A percentile compares a stretch with the other conserved stretches of the same genome.
Conservation (phyloP, 2,888 invertebrate genomes). For the Tholera decimalis region DNA sequence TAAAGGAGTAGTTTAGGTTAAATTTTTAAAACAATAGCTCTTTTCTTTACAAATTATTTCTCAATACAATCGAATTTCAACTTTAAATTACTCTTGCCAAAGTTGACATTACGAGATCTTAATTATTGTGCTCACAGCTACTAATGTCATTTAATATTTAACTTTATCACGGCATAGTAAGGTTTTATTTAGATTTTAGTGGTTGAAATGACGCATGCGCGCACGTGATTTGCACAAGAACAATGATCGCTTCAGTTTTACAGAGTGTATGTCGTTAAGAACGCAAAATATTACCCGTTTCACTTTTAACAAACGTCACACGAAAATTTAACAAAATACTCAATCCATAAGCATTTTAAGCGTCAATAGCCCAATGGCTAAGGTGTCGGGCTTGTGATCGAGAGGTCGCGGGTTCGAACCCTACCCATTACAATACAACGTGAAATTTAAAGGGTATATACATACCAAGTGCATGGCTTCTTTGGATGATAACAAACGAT, state of each 20-base stretch:
- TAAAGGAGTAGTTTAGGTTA: slow-evolving; percentile 59
- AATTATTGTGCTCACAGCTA: background rate
- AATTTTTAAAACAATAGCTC: slow-evolving; percentile 67
- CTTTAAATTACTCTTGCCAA: rapidly evolving
- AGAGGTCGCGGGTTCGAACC: too few species aligned
- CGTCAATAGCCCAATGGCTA: too few species aligned
- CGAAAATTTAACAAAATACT: too few species aligned
- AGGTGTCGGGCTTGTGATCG: too few species aligned
- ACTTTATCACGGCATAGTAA: rapidly evolving
- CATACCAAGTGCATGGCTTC: too few species aligned
- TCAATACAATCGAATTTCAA: slow-evolving; percentile 10
- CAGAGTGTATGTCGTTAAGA: slow-evolving; percentile 44
- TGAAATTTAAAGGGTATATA: too few species aligned
- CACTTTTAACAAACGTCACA: slow-evolving; percentile 67
- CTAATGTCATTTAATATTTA: background rate
- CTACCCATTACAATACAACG: too few species aligned
- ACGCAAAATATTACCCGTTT: slow-evolving; percentile 68
- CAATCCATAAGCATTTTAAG: too few species aligned
- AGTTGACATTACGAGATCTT: background rate
- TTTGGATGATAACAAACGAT: too few species aligned
- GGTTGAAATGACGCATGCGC: slow-evolving; percentile 65
- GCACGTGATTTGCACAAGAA: slow-evolving; percentile 66
- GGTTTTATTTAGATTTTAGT: slow-evolving; percentile 5
- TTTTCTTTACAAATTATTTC: slow-evolving; percentile 42
- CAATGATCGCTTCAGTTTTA: slow-evolving; percentile 72